A percentile compares a stretch with the other conserved stretches of the same genome.
phyloP scores from a whole-genome alignment of 2,113 vertebrate genomes.

The Myotis lucifugus region DNA sequence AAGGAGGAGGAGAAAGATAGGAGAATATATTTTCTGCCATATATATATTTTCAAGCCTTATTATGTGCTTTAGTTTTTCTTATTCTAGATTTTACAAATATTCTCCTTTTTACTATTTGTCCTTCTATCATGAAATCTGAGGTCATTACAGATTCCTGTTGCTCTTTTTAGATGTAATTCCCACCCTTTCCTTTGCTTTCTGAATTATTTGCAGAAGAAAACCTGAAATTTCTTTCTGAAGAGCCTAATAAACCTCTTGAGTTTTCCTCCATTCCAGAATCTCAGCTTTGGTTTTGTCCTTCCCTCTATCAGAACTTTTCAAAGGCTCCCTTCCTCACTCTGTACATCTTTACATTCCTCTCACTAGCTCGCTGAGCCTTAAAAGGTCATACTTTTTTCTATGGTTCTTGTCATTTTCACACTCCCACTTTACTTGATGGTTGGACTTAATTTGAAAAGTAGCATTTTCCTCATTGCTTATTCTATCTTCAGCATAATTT shows the following conservation, averaged over 20 bases:
- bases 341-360: neutral
- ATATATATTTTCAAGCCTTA: neutral
- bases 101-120: neutral
- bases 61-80: neutral
- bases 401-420: constrained; percentile 9
- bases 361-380: neutral
- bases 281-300: neutral
- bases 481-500: constrained; percentile 56
- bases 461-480: constrained; percentile 27
- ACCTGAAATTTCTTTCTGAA: neutral
- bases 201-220: neutral
- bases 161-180: neutral
- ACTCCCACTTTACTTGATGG: neutral
- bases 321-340: neutral
- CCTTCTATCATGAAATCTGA: neutral
- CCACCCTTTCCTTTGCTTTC: neutral
- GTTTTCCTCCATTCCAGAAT: neutral
- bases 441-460: constrained; percentile 56
- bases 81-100: neutral
- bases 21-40: neutral
- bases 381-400: neutral
- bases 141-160: neutral
- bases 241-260: neutral
- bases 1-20: neutral
- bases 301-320: neutral